Percentiles rank a stretch among this genome's conserved stretches.
Conservation (phyloP, 2,888 invertebrate genomes). For the Hyalella azteca region DNA sequence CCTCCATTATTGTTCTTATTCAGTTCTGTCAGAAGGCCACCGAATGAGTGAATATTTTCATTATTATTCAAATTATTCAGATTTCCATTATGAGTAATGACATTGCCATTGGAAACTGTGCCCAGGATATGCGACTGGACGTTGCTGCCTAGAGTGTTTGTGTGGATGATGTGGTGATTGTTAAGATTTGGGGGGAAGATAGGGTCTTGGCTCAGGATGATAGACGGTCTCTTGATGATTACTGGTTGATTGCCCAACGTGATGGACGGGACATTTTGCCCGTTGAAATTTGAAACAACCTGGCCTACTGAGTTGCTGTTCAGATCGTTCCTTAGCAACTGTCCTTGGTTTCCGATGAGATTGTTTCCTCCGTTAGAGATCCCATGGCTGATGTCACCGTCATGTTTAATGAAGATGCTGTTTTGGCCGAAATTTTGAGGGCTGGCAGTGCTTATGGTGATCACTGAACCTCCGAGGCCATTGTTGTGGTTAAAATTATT, state of each 20-base stretch:
- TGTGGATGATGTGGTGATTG: neutral
- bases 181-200: constrained; percentile 6
- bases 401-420: neutral
- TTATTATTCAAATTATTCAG: neutral
- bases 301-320: neutral
- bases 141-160: neutral
- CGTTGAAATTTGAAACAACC: neutral
- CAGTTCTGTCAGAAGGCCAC: neutral
- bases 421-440: constrained; percentile 24
- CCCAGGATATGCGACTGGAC: neutral
- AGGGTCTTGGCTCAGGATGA: constrained; percentile 27
- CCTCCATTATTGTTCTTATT: neutral
- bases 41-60: neutral
- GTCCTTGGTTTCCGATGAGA: neutral
- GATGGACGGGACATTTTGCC: constrained; percentile 6
- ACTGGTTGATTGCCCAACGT: constrained; percentile 18
- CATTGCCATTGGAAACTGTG: neutral
- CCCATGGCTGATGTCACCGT: neutral
- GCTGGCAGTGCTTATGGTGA: neutral
- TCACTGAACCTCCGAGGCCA: neutral
- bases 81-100: neutral
- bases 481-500: neutral
- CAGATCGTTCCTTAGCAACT: neutral
- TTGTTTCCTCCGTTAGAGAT: neutral
- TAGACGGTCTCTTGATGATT: constrained; percentile 24